phyloP scores from a whole-genome alignment of 1,140 invertebrate species.

The Lasaia peninsularis region DNA sequence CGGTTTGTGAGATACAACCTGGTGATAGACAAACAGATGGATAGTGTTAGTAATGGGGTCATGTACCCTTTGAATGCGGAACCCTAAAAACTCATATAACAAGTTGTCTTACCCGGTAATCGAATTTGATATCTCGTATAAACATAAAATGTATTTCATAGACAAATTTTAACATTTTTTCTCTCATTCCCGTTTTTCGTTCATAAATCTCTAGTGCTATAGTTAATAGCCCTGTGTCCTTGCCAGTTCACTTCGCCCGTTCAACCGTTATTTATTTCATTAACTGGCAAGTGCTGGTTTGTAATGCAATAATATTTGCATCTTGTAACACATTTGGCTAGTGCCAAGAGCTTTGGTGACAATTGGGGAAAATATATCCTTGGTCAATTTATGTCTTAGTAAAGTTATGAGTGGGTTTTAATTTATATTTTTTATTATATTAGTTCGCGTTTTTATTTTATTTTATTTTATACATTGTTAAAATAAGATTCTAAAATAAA shows the following conservation, averaged over 20 bases:
- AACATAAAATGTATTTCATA: neutral
- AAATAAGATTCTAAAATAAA: no score
- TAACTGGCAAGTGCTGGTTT: slow-evolving; percentile 25
- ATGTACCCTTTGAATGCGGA: no score
- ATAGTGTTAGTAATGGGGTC: no score
- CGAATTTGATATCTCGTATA: no score
- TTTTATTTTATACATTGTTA: no score
- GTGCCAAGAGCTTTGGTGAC: slow-evolving; percentile 4
- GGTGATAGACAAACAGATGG: no score
- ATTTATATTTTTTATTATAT: no score
- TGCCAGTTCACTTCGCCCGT: slow-evolving; percentile 20
- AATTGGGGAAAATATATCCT: neutral
- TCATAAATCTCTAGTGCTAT: slow-evolving; percentile 19
- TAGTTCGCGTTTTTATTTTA: no score
- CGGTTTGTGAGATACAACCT: no score
- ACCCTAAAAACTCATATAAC: no score
- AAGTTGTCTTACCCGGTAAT: no score
- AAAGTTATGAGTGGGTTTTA: no score
- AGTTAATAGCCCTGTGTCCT: slow-evolving; percentile 23
- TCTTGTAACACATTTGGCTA: slow-evolving; percentile 29
- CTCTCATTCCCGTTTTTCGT: neutral
- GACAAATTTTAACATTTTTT: neutral
- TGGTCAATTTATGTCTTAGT: neutral
- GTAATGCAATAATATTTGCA: slow-evolving; percentile 29
- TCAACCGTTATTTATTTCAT: slow-evolving; percentile 26